Conservation (phyloP, 2,888 invertebrate genomes). For the Netelia fuscicornis region DNA sequence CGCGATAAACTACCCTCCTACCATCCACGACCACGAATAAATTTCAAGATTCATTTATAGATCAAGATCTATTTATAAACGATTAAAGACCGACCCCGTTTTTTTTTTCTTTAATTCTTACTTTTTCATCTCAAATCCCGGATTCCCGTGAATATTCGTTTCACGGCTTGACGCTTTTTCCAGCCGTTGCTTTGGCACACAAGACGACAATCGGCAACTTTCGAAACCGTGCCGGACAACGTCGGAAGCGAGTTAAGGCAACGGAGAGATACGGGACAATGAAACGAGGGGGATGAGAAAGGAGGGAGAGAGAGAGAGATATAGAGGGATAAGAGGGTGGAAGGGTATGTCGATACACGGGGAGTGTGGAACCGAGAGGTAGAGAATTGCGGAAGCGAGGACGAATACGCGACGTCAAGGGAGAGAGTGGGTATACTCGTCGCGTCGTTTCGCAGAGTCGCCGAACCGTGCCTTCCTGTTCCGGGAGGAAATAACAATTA, state of each 20-base stretch:
- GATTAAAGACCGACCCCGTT: too few species aligned
- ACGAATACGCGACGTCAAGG: conserved; percentile 44
- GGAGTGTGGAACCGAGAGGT: conserved; percentile 41
- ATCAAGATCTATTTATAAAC: too few species aligned
- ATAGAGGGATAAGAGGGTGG: conserved; percentile 18
- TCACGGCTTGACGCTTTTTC: conserved; percentile 40
- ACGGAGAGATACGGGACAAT: conserved; percentile 20
- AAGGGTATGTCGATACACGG: conserved; percentile 64
- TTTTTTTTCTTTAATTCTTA: too few species aligned
- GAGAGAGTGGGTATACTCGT: conserved; percentile 56
- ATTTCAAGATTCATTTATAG: too few species aligned
- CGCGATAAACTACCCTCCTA: too few species aligned
- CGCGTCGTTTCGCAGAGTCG: conserved; percentile 68
- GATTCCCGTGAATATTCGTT: conserved; percentile 47
- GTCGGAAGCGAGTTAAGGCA: conserved; percentile 45
- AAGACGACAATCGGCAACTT: conserved; percentile 7
- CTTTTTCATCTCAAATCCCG: too few species aligned
- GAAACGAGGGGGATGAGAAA: conserved; percentile 8
- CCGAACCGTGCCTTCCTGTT: conserved; percentile 70
- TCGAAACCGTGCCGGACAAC: conserved; percentile 45
- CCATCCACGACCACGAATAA: too few species aligned
- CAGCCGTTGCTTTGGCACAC: not conserved
- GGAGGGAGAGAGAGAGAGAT: conserved; percentile 18
- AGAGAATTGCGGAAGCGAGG: conserved; percentile 11
- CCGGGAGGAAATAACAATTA: conserved; percentile 73